Conservation (phyloP, 2,888 invertebrate genomes). For the Apotomis turbidana region DNA sequence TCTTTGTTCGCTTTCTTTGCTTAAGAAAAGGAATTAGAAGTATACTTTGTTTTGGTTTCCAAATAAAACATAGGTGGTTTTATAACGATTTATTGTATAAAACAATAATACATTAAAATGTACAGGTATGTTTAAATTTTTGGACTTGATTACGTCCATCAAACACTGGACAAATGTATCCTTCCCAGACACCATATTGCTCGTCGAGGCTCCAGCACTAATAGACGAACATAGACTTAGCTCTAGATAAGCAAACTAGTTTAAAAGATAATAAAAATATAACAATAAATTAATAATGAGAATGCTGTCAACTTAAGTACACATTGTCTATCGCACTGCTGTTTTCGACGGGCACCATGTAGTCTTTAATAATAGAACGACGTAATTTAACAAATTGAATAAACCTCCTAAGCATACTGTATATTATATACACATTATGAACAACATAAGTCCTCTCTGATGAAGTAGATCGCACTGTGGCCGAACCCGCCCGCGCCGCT, state of each 20-base stretch:
- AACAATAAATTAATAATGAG: slow-evolving; percentile 81
- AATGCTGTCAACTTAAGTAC: slow-evolving; percentile 82
- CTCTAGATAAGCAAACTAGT: slow-evolving; percentile 83
- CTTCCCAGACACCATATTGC: slow-evolving; percentile 83
- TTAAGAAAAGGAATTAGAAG: too few species aligned
- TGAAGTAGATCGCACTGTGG: slow-evolving; percentile 63
- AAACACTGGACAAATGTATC: slow-evolving; percentile 82
- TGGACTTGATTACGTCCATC: slow-evolving; percentile 78
- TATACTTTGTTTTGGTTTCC: background rate
- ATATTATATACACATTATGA: slow-evolving; percentile 82
- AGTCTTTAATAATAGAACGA: slow-evolving; percentile 81
- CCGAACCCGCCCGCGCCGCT: slow-evolving; percentile 49
- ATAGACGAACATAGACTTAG: slow-evolving; percentile 78
- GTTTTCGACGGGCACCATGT: slow-evolving; percentile 83
- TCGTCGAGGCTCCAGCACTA: slow-evolving; percentile 83
- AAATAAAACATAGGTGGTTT: slow-evolving; percentile 61
- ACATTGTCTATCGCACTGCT: slow-evolving; percentile 82
- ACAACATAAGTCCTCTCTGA: slow-evolving; percentile 75
- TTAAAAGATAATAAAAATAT: slow-evolving; percentile 79
- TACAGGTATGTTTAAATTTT: slow-evolving; percentile 84
- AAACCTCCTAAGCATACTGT: slow-evolving; percentile 83
- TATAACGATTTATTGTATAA: slow-evolving; percentile 85
- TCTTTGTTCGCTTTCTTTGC: too few species aligned
- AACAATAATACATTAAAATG: slow-evolving; percentile 85
- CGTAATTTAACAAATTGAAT: slow-evolving; percentile 82